Percentiles rank a stretch among this genome's conserved stretches.
Evolutionary conservation across 2,888 invertebrate species (phyloP).

Genomic region (Taenaris catops): DNA sequence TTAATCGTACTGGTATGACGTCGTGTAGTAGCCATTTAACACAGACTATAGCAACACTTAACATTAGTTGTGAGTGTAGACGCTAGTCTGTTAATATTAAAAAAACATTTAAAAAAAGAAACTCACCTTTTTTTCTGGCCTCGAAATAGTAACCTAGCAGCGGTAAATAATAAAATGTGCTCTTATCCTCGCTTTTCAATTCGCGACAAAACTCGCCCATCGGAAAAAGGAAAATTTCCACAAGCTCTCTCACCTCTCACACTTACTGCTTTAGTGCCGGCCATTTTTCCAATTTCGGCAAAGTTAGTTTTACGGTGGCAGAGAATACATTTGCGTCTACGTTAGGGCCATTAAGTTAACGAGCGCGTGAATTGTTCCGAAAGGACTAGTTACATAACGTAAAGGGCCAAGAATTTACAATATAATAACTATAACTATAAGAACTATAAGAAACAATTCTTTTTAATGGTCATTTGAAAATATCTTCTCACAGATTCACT

Average conservation of each 20-base stretch:
- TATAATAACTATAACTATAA: no score
- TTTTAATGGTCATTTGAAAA: no score
- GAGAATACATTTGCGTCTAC: conserved; percentile 11
- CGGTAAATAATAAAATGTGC: conserved; percentile 48
- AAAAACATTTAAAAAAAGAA: no score
- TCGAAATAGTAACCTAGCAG: conserved; percentile 95
- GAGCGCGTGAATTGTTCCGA: conserved; percentile 10
- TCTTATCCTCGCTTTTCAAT: conserved; percentile 6
- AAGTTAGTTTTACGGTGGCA: conserved; percentile 7
- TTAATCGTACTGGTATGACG: no score
- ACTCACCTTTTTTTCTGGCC: conserved; percentile 86
- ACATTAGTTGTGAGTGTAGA: no score
- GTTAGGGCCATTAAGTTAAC: conserved; percentile 12
- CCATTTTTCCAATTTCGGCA: conserved; percentile 12
- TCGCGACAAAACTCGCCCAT: conserved; percentile 1
- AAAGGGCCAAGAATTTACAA: conserved; percentile 7
- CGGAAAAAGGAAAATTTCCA: conserved; percentile 10
- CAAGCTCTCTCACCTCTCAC: conserved; percentile 9
- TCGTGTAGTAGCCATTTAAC: no score
- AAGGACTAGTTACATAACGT: conserved; percentile 7
- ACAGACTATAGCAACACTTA: no score
- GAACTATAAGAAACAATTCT: no score
- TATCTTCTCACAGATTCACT: no score
- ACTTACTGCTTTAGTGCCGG: conserved; percentile 8
- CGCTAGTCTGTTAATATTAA: no score